Evolutionary conservation across 2,888 invertebrate species (phyloP).

Genomic region (Torymus texanus): DNA sequence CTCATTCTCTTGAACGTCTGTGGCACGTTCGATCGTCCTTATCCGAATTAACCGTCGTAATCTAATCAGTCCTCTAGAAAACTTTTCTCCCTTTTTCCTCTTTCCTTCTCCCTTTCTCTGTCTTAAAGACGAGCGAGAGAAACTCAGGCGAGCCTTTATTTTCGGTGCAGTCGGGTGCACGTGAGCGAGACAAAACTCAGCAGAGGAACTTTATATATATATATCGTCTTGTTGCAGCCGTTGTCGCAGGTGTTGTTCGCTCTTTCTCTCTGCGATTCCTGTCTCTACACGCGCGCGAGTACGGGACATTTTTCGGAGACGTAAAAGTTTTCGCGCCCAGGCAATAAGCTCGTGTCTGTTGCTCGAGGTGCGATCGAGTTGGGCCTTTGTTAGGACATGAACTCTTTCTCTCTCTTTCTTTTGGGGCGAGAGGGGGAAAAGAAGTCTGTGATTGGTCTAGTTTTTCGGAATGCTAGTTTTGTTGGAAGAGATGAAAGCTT

Average conservation of each 20-base stretch:
- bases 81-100: conserved; percentile 52
- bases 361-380: conserved; percentile 17
- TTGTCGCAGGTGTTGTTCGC: conserved; percentile 9
- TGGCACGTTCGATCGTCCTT: conserved; percentile 47
- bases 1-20: conserved; percentile 8
- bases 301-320: conserved; percentile 5
- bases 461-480: too few species aligned
- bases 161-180: too few species aligned
- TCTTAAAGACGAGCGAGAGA: conserved; percentile 11
- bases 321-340: conserved; percentile 11
- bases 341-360: not conserved
- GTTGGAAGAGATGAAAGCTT: too few species aligned
- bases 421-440: too few species aligned
- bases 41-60: conserved; percentile 64
- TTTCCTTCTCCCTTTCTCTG: too few species aligned
- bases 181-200: too few species aligned
- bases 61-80: conserved; percentile 63
- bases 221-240: too few species aligned
- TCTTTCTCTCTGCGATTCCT: not conserved
- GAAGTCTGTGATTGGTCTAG: too few species aligned
- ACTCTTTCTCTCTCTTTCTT: too few species aligned
- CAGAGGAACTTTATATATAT: too few species aligned
- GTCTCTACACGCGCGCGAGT: not conserved
- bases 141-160: too few species aligned
- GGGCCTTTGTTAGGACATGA: conserved; percentile 52